These are phyloP conservation scores for Drosophila anceps DNA, from an alignment of 2,888 invertebrate genomes.

Conservation along the genomic window DNA sequence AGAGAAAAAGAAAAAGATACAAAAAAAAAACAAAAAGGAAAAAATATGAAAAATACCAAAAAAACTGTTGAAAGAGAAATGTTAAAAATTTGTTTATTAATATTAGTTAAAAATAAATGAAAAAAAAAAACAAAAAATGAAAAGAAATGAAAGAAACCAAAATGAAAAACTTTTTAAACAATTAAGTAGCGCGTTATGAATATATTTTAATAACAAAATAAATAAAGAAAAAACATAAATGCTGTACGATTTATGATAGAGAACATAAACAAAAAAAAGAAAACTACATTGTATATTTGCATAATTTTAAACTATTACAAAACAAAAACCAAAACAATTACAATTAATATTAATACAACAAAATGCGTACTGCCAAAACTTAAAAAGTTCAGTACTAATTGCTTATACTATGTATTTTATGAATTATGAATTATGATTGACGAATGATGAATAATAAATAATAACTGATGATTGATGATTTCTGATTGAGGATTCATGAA, in stretches of 20 bases:
- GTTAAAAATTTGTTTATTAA: constrained; percentile 79
- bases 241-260: constrained; percentile 66
- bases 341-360: constrained; percentile 18
- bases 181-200: constrained; percentile 80
- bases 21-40: constrained; percentile 14
- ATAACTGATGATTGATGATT: neutral
- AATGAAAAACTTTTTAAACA: constrained; percentile 65
- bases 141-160: constrained; percentile 20
- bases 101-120: constrained; percentile 70
- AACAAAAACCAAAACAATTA: constrained; percentile 24
- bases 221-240: constrained; percentile 35
- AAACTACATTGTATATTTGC: constrained; percentile 58
- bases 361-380: constrained; percentile 83
- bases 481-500: no score
- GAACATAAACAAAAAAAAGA: constrained; percentile 30
- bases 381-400: constrained; percentile 83
- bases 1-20: constrained; percentile 9
- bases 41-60: constrained; percentile 26
- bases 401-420: constrained; percentile 56
- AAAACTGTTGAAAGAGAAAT: constrained; percentile 65
- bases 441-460: constrained; percentile 25
- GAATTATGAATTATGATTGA: constrained; percentile 43
- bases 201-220: constrained; percentile 73
- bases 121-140: constrained; percentile 2
- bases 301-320: constrained; percentile 58